Percentiles rank a stretch among this genome's conserved stretches.
These are phyloP conservation scores for Corydoras maculifer DNA, from an alignment of 2,113 vertebrate genomes.

Conservation along the genomic window DNA sequence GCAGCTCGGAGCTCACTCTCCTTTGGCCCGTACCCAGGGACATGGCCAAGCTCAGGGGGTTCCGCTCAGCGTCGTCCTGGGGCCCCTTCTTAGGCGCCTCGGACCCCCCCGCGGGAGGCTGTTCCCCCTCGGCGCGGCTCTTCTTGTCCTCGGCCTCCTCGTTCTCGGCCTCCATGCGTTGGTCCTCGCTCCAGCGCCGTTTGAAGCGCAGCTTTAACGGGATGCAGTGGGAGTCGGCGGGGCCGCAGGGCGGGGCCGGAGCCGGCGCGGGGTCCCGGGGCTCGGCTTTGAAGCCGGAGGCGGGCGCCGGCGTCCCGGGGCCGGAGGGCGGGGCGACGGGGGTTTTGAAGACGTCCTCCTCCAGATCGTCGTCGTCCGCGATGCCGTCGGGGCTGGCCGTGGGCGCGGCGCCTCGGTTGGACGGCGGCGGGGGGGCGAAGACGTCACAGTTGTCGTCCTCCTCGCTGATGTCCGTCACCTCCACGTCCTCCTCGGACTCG, in stretches of 20 bases:
- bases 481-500: slow-evolving; percentile 79
- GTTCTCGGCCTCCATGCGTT: slow-evolving; percentile 76
- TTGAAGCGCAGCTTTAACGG: slow-evolving; percentile 88
- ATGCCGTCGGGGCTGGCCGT: slow-evolving; percentile 21
- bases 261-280: slow-evolving; percentile 45
- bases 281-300: slow-evolving; percentile 58
- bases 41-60: slow-evolving; percentile 48
- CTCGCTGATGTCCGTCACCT: slow-evolving; percentile 87
- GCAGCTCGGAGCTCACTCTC: slow-evolving; percentile 79
- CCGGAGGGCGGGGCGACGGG: slow-evolving; percentile 61
- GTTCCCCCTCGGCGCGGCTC: slow-evolving; percentile 31
- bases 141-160: slow-evolving; percentile 75
- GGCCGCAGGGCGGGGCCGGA: slow-evolving; percentile 50
- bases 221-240: slow-evolving; percentile 69
- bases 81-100: slow-evolving; percentile 38
- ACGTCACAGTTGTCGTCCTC: slow-evolving; percentile 62
- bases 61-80: slow-evolving; percentile 23
- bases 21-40: slow-evolving; percentile 56
- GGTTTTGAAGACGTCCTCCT: slow-evolving; percentile 85
- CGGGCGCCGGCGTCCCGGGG: slow-evolving; percentile 25
- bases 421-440: slow-evolving; percentile 43
- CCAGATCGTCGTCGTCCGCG: slow-evolving; percentile 61
- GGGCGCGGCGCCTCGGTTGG: slow-evolving; percentile 19
- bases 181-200: slow-evolving; percentile 86
- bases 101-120: slow-evolving; percentile 31